A percentile compares a stretch with the other conserved stretches of the same genome.
Evolutionary conservation across 2,797 vertebrate genomes (phyloP).

Genomic region (Holocentrus rufus): DNA sequence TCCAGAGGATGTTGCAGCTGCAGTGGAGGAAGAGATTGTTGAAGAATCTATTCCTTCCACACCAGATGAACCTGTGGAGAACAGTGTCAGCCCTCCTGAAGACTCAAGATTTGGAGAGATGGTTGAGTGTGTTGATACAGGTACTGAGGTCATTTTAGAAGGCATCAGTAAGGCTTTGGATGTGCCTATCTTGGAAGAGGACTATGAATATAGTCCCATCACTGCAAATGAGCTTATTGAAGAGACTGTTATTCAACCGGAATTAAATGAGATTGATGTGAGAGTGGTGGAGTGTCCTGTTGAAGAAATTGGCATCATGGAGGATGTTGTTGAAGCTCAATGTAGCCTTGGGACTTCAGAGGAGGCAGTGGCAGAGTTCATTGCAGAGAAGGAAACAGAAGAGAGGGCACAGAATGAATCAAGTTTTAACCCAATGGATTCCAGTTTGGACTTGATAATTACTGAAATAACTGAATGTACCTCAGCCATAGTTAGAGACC

Average conservation of each 20-base stretch:
- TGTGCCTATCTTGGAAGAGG: no score
- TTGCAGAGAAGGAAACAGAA: not conserved
- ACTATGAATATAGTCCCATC: no score
- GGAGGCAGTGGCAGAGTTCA: conserved; percentile 1
- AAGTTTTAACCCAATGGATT: not conserved
- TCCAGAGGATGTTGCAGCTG: no score
- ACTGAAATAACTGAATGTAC: not conserved
- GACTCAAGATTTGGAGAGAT: no score
- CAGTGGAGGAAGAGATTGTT: no score
- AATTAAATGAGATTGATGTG: not conserved
- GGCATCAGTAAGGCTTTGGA: no score
- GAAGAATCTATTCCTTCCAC: no score
- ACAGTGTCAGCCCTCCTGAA: no score
- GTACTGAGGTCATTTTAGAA: no score
- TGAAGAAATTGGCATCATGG: conserved; percentile 12
- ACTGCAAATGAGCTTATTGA: not conserved
- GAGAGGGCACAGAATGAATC: conserved; percentile 10
- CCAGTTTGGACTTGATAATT: not conserved
- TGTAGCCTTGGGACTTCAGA: not conserved
- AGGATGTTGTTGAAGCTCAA: conserved; percentile 4
- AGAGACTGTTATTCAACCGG: not conserved
- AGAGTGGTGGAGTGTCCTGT: not conserved
- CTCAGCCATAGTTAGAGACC: not conserved
- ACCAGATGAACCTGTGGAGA: no score
- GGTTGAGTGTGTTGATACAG: no score